These are phyloP conservation scores for Myotis vivesi DNA, from an alignment of 2,797 vertebrate genomes.

Conservation along the genomic window DNA sequence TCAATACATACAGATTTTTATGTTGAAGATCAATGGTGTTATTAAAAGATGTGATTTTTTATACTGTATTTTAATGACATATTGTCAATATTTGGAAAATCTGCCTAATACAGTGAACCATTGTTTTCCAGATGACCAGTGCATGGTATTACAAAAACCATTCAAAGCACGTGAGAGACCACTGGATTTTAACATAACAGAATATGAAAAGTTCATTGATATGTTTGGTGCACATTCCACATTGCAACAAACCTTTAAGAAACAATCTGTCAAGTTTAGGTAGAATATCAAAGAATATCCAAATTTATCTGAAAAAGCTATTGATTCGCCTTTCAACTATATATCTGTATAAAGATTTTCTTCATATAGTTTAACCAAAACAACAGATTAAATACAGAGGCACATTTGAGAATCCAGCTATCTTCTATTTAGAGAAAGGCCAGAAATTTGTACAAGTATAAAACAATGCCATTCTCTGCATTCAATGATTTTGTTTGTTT, in stretches of 20 bases:
- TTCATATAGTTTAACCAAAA: constrained; percentile 33
- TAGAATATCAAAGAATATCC: not conserved
- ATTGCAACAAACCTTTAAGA: not conserved
- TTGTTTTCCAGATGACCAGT: not conserved
- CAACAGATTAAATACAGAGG: not conserved
- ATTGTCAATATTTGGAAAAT: not conserved
- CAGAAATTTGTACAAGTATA: constrained; percentile 33
- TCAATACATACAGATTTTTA: not conserved
- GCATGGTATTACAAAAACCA: not conserved
- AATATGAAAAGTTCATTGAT: not conserved
- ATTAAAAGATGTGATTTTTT: not conserved
- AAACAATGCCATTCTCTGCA: not conserved
- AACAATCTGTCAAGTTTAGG: not conserved
- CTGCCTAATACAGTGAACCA: not conserved
- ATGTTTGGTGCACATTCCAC: not conserved
- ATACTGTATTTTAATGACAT: not conserved
- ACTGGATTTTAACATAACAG: not conserved
- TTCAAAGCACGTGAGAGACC: not conserved
- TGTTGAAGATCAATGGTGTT: not conserved
- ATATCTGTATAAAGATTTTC: not conserved
- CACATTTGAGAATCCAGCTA: not conserved
- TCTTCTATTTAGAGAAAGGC: not conserved
- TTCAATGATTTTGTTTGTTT: not conserved
- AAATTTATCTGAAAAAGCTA: not conserved
- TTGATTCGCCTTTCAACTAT: not conserved